These are phyloP conservation scores for Theretra japonica DNA, from an alignment of 2,888 invertebrate species.

Conservation along the genomic window DNA sequence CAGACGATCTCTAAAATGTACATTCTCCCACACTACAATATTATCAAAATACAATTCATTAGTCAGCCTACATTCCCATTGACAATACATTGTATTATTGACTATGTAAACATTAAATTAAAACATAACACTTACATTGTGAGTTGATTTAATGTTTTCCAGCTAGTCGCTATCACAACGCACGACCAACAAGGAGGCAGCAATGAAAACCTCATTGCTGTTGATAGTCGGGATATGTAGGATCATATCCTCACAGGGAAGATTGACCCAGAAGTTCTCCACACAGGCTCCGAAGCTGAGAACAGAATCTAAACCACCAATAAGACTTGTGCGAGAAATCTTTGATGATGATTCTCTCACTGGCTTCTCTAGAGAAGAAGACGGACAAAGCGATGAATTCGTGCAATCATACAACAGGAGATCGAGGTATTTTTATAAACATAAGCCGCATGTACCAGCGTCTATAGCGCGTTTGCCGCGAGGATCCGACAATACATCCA, in stretches of 20 bases:
- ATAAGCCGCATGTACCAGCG: conserved; percentile 29
- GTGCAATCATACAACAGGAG: conserved; percentile 41
- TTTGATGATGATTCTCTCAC: conserved; percentile 45
- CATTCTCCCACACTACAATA: conserved; percentile 29
- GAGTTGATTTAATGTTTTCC: conserved; percentile 51
- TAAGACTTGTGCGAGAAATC: conserved; percentile 52
- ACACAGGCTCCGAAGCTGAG: conserved; percentile 48
- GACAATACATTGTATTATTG: conserved; percentile 54
- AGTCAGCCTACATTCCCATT: conserved; percentile 50
- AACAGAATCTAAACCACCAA: conserved; percentile 43
- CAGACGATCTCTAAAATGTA: neutral
- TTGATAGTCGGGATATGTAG: conserved; percentile 44
- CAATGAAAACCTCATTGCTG: conserved; percentile 54
- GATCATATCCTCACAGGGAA: conserved; percentile 45
- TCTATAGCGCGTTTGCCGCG: conserved; percentile 39
- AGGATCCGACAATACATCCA: conserved; percentile 41
- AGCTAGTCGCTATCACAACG: conserved; percentile 55
- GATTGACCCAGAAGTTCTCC: conserved; percentile 56
- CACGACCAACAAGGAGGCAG: conserved; percentile 46
- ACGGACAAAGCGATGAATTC: conserved; percentile 45
- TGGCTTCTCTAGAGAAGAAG: conserved; percentile 51
- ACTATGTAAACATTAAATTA: conserved; percentile 56
- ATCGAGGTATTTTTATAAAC: conserved; percentile 39
- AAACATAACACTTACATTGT: conserved; percentile 66
- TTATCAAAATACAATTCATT: conserved; percentile 52